A percentile compares a stretch with the other conserved stretches of the same genome.
Evolutionary conservation across 2,888 invertebrate genomes (phyloP).

Genomic region (Leptinotarsa rubiginosa): DNA sequence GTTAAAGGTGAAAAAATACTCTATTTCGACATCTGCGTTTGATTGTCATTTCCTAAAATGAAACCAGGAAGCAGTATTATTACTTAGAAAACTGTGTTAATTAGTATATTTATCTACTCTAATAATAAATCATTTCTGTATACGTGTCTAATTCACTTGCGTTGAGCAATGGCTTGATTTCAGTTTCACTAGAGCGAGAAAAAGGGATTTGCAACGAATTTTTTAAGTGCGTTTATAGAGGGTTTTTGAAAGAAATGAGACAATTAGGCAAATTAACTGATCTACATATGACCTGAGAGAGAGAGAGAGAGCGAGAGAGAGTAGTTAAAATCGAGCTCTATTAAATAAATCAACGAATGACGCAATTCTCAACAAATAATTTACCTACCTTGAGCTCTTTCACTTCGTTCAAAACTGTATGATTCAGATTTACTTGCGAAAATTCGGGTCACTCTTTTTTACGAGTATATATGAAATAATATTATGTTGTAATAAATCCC

Average conservation of each 20-base stretch:
- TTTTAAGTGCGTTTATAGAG: background rate
- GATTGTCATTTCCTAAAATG: conserved; percentile 51
- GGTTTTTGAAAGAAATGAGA: background rate
- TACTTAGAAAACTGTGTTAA: conserved; percentile 62
- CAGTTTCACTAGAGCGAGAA: conserved; percentile 2
- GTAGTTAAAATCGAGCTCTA: background rate
- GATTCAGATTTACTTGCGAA: too few species aligned
- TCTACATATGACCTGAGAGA: background rate
- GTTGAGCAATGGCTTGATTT: background rate
- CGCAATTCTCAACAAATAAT: too few species aligned
- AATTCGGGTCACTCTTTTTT: too few species aligned
- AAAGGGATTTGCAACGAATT: background rate
- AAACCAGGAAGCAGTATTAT: conserved; percentile 61
- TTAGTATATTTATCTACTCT: conserved; percentile 61
- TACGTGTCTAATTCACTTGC: conserved; percentile 32
- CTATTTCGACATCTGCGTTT: conserved; percentile 46
- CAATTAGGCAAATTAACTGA: conserved; percentile 1
- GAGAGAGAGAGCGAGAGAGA: too few species aligned
- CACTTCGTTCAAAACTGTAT: too few species aligned
- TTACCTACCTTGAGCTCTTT: too few species aligned
- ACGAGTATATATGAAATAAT: too few species aligned
- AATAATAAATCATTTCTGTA: conserved; percentile 58
- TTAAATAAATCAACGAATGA: background rate
- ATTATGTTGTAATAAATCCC: too few species aligned
- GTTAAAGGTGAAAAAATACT: conserved; percentile 38